Evolutionary conservation across 1,140 invertebrate genomes (phyloP).

Genomic region (Drosophila melanica): DNA sequence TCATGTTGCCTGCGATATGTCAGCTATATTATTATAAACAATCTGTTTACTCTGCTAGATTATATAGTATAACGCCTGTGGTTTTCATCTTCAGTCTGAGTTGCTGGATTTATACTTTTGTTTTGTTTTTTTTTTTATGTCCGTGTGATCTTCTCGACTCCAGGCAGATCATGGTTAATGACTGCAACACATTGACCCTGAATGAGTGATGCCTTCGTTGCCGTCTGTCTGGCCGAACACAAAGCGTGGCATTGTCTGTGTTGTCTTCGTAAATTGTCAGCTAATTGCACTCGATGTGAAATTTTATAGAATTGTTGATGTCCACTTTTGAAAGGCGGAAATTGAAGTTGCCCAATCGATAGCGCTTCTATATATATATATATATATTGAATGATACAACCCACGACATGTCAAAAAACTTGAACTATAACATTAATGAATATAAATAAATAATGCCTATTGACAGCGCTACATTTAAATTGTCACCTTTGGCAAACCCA

Average conservation of each 20-base stretch:
- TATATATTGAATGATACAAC: background rate
- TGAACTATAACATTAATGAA: conserved; percentile 25
- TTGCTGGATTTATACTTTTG: background rate
- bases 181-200: conserved; percentile 76
- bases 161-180: conserved; percentile 16
- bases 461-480: conserved; percentile 69
- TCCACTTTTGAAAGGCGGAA: conserved; percentile 59
- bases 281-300: conserved; percentile 35
- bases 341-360: background rate
- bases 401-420: conserved; percentile 13
- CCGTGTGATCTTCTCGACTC: conserved; percentile 14
- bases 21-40: conserved; percentile 47
- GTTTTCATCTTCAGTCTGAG: conserved; percentile 35
- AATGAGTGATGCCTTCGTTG: conserved; percentile 32
- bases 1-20: conserved; percentile 11
- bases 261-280: conserved; percentile 59
- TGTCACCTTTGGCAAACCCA: conserved; percentile 55
- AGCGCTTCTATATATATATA: background rate
- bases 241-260: conserved; percentile 62
- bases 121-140: background rate
- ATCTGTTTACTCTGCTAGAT: conserved; percentile 33
- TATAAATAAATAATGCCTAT: conserved; percentile 46
- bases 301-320: conserved; percentile 39
- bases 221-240: conserved; percentile 24
- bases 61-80: conserved; percentile 32